phyloP scores from a whole-genome alignment of 2,888 invertebrate genomes.

The Drosophila aldrichi region DNA sequence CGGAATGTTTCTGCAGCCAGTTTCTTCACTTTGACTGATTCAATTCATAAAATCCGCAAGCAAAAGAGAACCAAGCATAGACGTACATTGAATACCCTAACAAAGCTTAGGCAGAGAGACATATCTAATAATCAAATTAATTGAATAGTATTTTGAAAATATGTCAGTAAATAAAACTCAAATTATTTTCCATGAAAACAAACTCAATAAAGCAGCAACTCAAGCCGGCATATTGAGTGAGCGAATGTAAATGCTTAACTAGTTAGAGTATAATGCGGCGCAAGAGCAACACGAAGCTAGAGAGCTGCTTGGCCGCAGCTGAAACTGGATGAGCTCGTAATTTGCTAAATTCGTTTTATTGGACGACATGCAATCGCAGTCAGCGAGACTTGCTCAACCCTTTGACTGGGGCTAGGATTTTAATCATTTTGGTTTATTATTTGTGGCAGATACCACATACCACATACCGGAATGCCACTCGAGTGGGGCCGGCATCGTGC shows the following conservation, averaged over 20 bases:
- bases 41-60: conserved; percentile 74
- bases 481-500: conserved; percentile 9
- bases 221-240: too few species aligned
- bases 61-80: not conserved
- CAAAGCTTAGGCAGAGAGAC: too few species aligned
- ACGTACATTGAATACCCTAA: not conserved
- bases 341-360: conserved; percentile 81
- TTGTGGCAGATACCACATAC: conserved; percentile 67
- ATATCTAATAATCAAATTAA: too few species aligned
- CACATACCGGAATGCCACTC: conserved; percentile 40
- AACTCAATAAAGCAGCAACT: too few species aligned
- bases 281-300: conserved; percentile 19
- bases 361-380: conserved; percentile 74
- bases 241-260: not conserved
- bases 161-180: too few species aligned
- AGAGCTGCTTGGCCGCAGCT: not conserved
- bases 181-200: too few species aligned
- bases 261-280: conserved; percentile 48
- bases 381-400: conserved; percentile 31
- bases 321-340: conserved; percentile 72
- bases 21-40: conserved; percentile 77
- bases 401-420: conserved; percentile 50
- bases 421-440: conserved; percentile 80
- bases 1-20: conserved; percentile 33
- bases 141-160: too few species aligned